Evolutionary conservation across 2,797 vertebrate genomes (phyloP).

Genomic region (Liasis olivaceus): DNA sequence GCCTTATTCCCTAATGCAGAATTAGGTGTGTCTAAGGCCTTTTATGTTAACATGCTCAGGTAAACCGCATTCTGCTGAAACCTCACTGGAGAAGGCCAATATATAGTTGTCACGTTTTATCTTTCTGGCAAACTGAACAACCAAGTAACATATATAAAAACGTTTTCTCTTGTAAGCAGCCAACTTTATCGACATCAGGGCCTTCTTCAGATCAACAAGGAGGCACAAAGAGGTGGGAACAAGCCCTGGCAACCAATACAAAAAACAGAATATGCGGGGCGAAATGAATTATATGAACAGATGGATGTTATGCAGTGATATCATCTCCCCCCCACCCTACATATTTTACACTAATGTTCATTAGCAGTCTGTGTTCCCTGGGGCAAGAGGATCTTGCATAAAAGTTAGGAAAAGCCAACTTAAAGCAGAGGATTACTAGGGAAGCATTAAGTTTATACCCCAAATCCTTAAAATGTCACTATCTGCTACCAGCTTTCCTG

Average conservation of each 20-base stretch:
- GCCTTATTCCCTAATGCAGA: background rate
- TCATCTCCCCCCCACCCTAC: background rate
- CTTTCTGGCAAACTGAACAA: background rate
- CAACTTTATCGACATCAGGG: background rate
- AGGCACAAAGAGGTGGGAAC: background rate
- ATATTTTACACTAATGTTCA: background rate
- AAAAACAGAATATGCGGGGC: background rate
- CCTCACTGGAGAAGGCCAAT: background rate
- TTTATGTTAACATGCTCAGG: background rate
- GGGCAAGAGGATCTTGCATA: background rate
- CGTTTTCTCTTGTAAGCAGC: background rate
- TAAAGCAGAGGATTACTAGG: background rate
- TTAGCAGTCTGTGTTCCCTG: background rate
- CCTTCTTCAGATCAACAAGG: conserved; percentile 2
- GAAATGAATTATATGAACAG: background rate
- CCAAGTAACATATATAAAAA: background rate
- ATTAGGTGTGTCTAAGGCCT: background rate
- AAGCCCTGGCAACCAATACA: background rate
- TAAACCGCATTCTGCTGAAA: background rate
- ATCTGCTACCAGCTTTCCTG: background rate
- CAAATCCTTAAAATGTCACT: background rate
- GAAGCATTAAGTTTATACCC: background rate
- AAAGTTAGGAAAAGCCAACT: background rate
- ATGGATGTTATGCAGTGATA: background rate
- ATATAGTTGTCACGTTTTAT: background rate